Percentiles rank a stretch among this genome's conserved stretches.
Evolutionary conservation across 2,797 vertebrate genomes (phyloP).

Genomic region (Chaunax sp.): DNA sequence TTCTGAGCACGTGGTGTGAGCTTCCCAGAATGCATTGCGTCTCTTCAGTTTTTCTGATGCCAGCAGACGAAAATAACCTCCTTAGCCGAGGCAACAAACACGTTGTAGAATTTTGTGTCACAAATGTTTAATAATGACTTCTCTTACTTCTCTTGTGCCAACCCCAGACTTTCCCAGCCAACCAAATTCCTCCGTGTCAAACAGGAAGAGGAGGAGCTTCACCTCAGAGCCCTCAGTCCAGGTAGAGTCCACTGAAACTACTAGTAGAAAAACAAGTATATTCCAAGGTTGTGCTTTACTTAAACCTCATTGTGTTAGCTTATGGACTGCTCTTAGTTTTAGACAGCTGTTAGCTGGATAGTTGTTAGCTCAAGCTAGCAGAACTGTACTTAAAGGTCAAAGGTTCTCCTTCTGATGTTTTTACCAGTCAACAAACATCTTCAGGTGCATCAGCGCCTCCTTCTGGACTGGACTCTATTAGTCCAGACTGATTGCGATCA

Average conservation of each 20-base stretch:
- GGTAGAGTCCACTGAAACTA: slow-evolving; percentile 18
- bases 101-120: not conserved
- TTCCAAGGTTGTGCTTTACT: too few relatives aligned
- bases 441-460: not conserved
- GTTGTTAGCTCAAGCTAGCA: not conserved
- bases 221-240: slow-evolving; percentile 34
- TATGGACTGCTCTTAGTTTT: not conserved
- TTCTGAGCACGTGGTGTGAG: too few relatives aligned
- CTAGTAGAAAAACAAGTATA: too few relatives aligned
- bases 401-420: not conserved
- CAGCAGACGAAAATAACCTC: not conserved
- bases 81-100: too few relatives aligned
- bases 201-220: slow-evolving; percentile 78
- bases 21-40: too few relatives aligned
- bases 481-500: too few relatives aligned
- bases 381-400: not conserved
- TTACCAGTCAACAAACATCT: not conserved
- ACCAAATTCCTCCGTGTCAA: slow-evolving; percentile 82
- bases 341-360: not conserved
- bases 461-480: not conserved
- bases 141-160: not conserved
- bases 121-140: not conserved
- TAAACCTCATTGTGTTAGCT: not conserved
- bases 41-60: too few relatives aligned
- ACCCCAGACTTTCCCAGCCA: slow-evolving; percentile 73